Percentiles rank a stretch among this genome's conserved stretches.
phyloP scores from a whole-genome alignment of 2,888 invertebrate species.

The Magallana nippona region DNA sequence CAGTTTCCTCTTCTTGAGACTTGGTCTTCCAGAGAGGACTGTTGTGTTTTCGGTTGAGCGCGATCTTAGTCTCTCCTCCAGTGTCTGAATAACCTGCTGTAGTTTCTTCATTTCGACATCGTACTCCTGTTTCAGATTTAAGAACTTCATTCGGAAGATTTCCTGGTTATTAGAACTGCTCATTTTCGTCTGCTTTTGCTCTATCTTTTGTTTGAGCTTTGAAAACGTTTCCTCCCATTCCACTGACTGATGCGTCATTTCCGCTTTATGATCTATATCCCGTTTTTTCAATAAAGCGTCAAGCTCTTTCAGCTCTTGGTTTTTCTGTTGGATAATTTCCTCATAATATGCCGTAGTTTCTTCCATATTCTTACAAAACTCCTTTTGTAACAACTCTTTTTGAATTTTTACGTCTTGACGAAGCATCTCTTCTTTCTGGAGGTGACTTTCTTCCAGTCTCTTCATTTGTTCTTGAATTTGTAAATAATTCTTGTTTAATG shows the following conservation, averaged over 20 bases:
- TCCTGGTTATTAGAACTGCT: constrained; percentile 56
- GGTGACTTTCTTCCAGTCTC: too few species aligned
- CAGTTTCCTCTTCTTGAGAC: constrained; percentile 8
- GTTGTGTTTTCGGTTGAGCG: constrained; percentile 7
- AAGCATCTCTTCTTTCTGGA: background rate
- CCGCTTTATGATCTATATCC: constrained; percentile 50
- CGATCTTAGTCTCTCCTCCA: constrained; percentile 41
- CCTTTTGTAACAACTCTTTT: constrained; percentile 22
- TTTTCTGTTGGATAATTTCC: constrained; percentile 42
- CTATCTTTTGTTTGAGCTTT: constrained; percentile 54
- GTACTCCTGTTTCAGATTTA: constrained; percentile 60
- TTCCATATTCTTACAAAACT: constrained; percentile 25
- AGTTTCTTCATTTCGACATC: constrained; percentile 53
- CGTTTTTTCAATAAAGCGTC: constrained; percentile 42
- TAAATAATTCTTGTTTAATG: constrained; percentile 11
- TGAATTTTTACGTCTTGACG: constrained; percentile 22
- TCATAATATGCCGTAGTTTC: constrained; percentile 44
- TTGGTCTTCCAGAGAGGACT: background rate
- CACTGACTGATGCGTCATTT: constrained; percentile 50
- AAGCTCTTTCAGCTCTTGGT: constrained; percentile 52
- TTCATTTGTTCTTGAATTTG: background rate
- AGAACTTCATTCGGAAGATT: constrained; percentile 61
- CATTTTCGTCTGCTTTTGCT: constrained; percentile 48
- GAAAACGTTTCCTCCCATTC: constrained; percentile 60
- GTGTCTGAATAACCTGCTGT: constrained; percentile 45